Percentiles rank a stretch among this genome's conserved stretches.
phyloP scores from a whole-genome alignment of 2,113 vertebrate genomes.

The Ochotona curzoniae region DNA sequence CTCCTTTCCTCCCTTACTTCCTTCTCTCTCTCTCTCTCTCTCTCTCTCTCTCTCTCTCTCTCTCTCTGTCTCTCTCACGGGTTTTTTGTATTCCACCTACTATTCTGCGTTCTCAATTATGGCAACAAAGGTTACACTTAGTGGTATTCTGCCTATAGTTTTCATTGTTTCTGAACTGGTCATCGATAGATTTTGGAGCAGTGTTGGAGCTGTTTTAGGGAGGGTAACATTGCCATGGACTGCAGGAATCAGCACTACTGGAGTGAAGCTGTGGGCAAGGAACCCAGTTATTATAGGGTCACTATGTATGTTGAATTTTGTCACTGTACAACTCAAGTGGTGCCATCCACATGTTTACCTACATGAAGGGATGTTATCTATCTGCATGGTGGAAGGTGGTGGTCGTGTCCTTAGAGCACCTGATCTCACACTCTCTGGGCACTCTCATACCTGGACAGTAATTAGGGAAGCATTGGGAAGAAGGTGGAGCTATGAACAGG shows the following conservation, averaged over 20 bases:
- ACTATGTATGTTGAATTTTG: not conserved
- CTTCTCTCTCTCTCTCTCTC: no score
- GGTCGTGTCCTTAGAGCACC: not conserved
- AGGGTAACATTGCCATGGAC: not conserved
- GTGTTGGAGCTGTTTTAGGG: not conserved
- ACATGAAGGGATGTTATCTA: not conserved
- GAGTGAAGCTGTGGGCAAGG: not conserved
- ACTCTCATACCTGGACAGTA: not conserved
- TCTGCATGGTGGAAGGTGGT: not conserved
- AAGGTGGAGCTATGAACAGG: not conserved
- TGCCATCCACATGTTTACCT: not conserved
- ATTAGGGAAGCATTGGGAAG: not conserved
- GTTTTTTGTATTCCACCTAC: not conserved
- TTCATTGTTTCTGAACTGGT: not conserved
- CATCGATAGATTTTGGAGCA: not conserved
- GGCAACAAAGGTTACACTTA: not conserved
- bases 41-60: no score
- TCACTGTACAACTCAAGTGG: not conserved
- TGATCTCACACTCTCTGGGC: not conserved
- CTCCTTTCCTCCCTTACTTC: no score
- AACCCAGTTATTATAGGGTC: not conserved
- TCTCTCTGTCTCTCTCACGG: not conserved
- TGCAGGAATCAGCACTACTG: not conserved
- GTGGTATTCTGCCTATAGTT: not conserved
- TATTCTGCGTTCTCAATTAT: not conserved